Evolutionary conservation across 2,113 vertebrate genomes (phyloP), one percentile per base, ranked within the genome.

Genomic region (Scomber colias): DNA sequence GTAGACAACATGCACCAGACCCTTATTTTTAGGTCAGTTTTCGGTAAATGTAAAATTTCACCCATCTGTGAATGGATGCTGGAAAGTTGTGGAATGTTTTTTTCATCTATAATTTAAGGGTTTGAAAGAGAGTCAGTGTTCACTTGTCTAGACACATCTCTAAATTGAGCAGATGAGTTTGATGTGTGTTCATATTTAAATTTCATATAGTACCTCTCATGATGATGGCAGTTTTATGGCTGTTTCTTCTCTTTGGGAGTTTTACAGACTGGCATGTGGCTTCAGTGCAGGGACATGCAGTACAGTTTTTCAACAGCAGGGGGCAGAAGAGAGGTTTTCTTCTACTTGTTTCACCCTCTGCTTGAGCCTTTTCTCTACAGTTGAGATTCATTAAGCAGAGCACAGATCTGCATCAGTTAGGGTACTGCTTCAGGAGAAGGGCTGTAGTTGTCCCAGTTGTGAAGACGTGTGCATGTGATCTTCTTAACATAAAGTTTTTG

Each of bases 301-400:
- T 87, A 57, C 53, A 57, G 45, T 27, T 62, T 77, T 63, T 4
- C 16, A 71, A 72, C 94, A 94, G 86, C 78, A 94, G 94, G 85
- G 75, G 93, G 92, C 90, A 92, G 86, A 79, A 77, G 79, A 87
- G 82, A 89, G 83, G 24, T 15, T 71, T 56, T n/a, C 24, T 72
- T 72, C 54, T 64, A 19, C 46, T n/a, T 55, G 40, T 48, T 80
- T 30, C 0, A 5, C 46, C 16, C 62, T 67, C 45, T 31, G 62
- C 56, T 54, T 54, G 45, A 76, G 72, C 55, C 53, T 53, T 12
- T 15, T 9, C 13, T 57, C 2, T 59, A 31, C 45, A 21, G 16
- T 1, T 54, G 8, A 21, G 3, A 19, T 10, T 44, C 40, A 35
- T 63, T 75, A 15, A 64, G n/a, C 31, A 35, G 31, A 35, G 5